phyloP scores from a whole-genome alignment of 2,113 vertebrate species.

The Xenus cinereus region DNA sequence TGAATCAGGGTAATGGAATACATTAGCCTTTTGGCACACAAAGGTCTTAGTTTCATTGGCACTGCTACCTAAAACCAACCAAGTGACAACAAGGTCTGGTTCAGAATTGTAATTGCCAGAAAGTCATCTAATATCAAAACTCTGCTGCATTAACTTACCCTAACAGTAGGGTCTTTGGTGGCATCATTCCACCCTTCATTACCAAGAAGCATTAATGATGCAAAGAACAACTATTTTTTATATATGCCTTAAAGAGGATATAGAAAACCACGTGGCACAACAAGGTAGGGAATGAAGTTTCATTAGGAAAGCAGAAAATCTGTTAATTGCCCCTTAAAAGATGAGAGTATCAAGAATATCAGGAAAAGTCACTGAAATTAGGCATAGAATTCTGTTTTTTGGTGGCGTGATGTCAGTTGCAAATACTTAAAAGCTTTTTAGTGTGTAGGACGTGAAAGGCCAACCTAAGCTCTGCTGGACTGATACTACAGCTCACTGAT shows the following conservation, averaged over 20 bases:
- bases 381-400: neutral
- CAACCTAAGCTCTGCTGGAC: neutral
- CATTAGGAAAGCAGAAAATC: neutral
- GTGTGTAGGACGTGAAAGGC: neutral
- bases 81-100: neutral
- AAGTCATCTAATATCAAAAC: neutral
- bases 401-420: neutral
- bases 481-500: neutral
- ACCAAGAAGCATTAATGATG: neutral
- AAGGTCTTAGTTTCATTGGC: neutral
- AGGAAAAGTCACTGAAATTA: neutral
- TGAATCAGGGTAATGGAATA: neutral
- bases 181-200: neutral
- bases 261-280: neutral
- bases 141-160: neutral
- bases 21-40: neutral
- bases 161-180: neutral
- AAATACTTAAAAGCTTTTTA: neutral
- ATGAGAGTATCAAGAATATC: neutral
- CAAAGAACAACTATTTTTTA: neutral
- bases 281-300: neutral
- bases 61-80: neutral
- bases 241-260: fast-evolving
- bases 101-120: neutral
- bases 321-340: neutral